Percentiles rank a stretch among this genome's conserved stretches.
phyloP scores from a whole-genome alignment of 2,113 vertebrate species.

The Halichoerus grypus region DNA sequence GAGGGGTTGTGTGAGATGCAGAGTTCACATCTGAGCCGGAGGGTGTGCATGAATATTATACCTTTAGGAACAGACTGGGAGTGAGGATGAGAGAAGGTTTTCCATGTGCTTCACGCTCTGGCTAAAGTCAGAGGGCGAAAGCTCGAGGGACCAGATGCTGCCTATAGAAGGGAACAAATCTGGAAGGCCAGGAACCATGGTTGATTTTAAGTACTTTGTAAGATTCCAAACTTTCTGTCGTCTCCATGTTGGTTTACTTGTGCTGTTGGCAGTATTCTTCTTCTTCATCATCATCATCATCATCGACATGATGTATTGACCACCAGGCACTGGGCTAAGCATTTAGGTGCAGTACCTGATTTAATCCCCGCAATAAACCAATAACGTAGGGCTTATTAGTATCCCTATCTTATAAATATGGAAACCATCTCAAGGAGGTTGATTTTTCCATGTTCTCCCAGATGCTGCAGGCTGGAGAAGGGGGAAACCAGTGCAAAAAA shows the following conservation, averaged over 20 bases:
- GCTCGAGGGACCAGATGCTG: not conserved
- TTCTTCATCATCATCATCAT: too few relatives aligned
- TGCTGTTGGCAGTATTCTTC: not conserved
- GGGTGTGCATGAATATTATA: not conserved
- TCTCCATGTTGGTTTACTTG: not conserved
- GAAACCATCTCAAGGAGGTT: not conserved
- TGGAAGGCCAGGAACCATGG: not conserved
- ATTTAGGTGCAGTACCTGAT: not conserved
- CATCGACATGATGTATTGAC: not conserved
- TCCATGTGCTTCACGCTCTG: not conserved
- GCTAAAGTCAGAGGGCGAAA: not conserved
- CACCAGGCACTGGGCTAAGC: not conserved
- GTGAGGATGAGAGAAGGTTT: not conserved
- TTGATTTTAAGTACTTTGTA: not conserved
- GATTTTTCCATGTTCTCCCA: not conserved
- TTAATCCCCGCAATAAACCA: not conserved
- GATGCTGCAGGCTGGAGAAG: not conserved
- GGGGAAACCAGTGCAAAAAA: not conserved
- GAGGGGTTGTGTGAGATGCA: not conserved
- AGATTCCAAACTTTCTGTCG: not conserved
- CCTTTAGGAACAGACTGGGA: not conserved
- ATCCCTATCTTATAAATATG: not conserved
- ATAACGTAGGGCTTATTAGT: not conserved
- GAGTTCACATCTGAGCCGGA: not conserved
- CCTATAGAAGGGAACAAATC: not conserved